Percentiles rank a stretch among this genome's conserved stretches.
Evolutionary conservation across 2,797 vertebrate genomes (phyloP).

Genomic region (Crax fasciolata): DNA sequence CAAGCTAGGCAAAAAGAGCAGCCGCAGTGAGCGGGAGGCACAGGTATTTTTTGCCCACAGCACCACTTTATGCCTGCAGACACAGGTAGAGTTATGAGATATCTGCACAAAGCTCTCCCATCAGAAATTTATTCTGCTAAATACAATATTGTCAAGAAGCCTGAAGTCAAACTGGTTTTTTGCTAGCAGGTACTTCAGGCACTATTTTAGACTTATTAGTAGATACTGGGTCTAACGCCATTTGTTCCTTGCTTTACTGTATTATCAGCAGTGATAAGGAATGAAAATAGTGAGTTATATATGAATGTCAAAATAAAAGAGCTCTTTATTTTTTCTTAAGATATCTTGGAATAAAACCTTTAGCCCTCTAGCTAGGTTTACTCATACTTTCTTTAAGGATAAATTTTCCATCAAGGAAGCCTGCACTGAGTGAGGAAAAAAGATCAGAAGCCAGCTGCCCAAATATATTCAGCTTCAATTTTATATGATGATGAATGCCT

Average conservation of each 20-base stretch:
- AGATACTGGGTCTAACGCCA: background rate
- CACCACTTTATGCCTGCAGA: background rate
- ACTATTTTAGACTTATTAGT: background rate
- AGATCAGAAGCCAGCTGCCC: conserved; percentile 34
- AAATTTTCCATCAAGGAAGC: conserved; percentile 24
- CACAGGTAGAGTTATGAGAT: background rate
- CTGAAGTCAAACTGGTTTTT: background rate
- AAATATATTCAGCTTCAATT: background rate
- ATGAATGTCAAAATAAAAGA: background rate
- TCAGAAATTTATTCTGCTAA: background rate
- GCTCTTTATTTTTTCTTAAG: background rate
- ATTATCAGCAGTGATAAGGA: conserved; percentile 38
- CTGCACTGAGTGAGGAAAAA: conserved; percentile 11
- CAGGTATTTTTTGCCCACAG: background rate
- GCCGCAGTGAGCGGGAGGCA: background rate
- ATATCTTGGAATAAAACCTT: background rate
- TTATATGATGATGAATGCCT: background rate
- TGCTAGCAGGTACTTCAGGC: background rate
- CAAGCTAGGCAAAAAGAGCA: background rate
- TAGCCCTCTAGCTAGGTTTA: background rate
- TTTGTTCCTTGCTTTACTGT: background rate
- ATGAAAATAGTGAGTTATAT: background rate
- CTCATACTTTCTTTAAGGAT: background rate
- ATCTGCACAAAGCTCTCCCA: background rate
- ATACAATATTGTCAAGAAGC: background rate